Evolutionary conservation across 1,140 invertebrate species (phyloP).

Genomic region (Harlomillsia oculata): DNA sequence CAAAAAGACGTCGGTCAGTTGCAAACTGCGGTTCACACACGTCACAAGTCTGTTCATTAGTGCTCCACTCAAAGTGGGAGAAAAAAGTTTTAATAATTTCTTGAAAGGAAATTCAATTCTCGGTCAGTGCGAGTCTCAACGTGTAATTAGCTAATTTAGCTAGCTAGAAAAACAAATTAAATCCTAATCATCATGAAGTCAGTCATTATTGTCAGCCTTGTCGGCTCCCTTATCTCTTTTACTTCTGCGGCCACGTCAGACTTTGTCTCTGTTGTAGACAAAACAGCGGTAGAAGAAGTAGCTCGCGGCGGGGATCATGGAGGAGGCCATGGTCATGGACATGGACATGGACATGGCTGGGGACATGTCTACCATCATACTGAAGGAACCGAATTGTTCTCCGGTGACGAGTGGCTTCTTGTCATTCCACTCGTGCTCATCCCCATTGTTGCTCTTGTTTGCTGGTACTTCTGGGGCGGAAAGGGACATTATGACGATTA

Average conservation of each 20-base stretch:
- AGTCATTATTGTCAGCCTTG: conserved; percentile 2
- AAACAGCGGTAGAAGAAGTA: neutral
- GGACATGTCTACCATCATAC: conserved; percentile 12
- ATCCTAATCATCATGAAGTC: conserved; percentile 7
- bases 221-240: too few relatives aligned
- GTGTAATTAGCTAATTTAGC: too few relatives aligned
- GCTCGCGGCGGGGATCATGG: neutral
- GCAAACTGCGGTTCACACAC: too few relatives aligned
- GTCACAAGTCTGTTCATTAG: too few relatives aligned
- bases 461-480: conserved; percentile 27
- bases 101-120: neutral
- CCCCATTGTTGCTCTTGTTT: conserved; percentile 17
- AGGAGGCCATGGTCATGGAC: neutral
- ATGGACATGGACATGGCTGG: neutral
- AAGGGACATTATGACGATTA: conserved; percentile 18
- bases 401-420: conserved; percentile 21
- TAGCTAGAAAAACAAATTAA: neutral
- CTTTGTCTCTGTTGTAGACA: neutral
- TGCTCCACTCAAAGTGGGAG: too few relatives aligned
- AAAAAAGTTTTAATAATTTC: neutral
- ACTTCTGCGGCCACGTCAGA: too few relatives aligned
- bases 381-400: conserved; percentile 18
- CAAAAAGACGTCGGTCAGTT: neutral
- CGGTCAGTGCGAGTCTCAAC: neutral
- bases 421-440: conserved; percentile 13